phyloP scores from a whole-genome alignment of 2,888 invertebrate genomes.

The Cerastoderma edule region DNA sequence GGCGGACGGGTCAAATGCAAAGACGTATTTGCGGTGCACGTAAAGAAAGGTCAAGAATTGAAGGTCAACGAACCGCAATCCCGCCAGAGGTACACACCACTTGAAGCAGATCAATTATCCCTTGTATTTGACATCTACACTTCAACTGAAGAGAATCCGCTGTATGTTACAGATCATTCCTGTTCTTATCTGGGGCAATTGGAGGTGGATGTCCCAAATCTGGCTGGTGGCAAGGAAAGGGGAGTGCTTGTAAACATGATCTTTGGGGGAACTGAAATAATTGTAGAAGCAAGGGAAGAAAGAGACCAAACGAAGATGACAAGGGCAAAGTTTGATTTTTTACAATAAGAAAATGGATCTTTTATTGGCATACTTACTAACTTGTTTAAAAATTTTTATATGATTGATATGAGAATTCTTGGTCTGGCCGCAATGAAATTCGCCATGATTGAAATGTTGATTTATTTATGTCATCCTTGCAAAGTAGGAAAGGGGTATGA shows the following conservation, averaged over 20 bases:
- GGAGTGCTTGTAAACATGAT: conserved; percentile 57
- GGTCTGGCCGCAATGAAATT: no score
- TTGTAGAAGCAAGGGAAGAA: conserved; percentile 57
- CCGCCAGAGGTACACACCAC: conserved; percentile 52
- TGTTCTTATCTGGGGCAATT: conserved; percentile 61
- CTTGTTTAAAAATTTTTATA: no score
- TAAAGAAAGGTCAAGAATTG: conserved; percentile 58
- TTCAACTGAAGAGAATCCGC: conserved; percentile 52
- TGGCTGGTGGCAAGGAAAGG: conserved; percentile 49
- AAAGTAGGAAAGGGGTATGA: no score
- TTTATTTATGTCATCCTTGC: no score
- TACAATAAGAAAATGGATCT: no score
- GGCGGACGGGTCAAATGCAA: conserved; percentile 55
- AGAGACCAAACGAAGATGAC: conserved; percentile 38
- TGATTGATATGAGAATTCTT: no score
- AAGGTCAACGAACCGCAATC: conserved; percentile 51
- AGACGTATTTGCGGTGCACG: conserved; percentile 61
- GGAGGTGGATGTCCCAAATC: conserved; percentile 50
- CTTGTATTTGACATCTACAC: conserved; percentile 59
- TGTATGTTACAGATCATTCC: conserved; percentile 54
- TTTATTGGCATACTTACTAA: no score
- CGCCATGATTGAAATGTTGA: no score
- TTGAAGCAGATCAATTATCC: conserved; percentile 51
- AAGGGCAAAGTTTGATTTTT: conserved; percentile 52
- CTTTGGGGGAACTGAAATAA: conserved; percentile 66